A percentile compares a stretch with the other conserved stretches of the same genome.
These are phyloP conservation scores for Exocentrus adspersus DNA, from an alignment of 2,888 invertebrate species.

Conservation along the genomic window DNA sequence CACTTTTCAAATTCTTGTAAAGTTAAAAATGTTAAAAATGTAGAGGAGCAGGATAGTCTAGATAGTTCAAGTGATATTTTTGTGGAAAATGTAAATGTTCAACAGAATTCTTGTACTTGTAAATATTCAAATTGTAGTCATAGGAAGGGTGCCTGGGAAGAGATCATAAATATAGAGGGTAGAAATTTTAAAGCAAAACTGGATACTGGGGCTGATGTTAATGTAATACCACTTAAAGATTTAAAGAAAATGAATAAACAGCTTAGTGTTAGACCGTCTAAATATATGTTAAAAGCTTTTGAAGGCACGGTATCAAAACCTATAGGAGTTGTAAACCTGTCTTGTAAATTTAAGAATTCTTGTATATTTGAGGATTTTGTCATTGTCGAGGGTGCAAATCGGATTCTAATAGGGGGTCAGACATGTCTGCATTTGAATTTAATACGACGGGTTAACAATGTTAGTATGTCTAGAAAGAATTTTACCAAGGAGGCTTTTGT, in stretches of 20 bases:
- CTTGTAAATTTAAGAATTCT: conserved; percentile 24
- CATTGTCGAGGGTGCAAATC: conserved; percentile 31
- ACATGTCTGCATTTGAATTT: conserved; percentile 1
- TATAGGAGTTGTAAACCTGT: conserved; percentile 33
- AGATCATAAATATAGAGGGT: conserved; percentile 23
- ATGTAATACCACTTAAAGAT: conserved; percentile 29
- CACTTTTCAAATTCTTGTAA: conserved; percentile 40
- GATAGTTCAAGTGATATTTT: conserved; percentile 15
- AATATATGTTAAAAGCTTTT: conserved; percentile 36
- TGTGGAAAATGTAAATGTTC: conserved; percentile 1
- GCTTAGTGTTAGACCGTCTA: conserved; percentile 30
- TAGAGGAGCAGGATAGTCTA: conserved; percentile 17
- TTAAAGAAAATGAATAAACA: conserved; percentile 31
- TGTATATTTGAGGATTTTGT: conserved; percentile 37
- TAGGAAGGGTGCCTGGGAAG: neutral
- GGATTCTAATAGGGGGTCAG: conserved; percentile 2
- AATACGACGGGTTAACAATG: neutral
- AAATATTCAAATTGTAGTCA: neutral
- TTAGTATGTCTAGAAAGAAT: neutral
- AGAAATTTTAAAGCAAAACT: conserved; percentile 30
- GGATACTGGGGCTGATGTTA: conserved; percentile 37
- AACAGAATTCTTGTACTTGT: neutral
- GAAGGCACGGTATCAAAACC: conserved; percentile 34
- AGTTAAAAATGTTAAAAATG: conserved; percentile 33
- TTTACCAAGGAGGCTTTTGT: neutral